Conservation (phyloP, 2,797 vertebrate species). For the Fundulus diaphanus region DNA sequence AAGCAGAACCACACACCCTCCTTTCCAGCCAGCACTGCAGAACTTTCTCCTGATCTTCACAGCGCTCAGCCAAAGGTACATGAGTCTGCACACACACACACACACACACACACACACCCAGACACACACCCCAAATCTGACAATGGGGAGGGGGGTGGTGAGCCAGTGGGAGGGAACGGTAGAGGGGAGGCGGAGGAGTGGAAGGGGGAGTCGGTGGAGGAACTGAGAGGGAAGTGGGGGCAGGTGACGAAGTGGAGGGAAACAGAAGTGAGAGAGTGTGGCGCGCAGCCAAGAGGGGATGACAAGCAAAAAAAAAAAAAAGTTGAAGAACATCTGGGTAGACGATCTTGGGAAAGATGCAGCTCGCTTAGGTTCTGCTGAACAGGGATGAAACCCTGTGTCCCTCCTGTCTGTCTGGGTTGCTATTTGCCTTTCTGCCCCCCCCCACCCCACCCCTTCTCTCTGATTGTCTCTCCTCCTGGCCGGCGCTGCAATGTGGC, state of each 20-base stretch:
- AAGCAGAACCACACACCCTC: slow-evolving; percentile 52
- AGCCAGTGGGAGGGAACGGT: slow-evolving; percentile 10
- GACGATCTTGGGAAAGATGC: slow-evolving; percentile 43
- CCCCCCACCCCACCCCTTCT: slow-evolving; percentile 5
- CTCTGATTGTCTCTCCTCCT: slow-evolving; percentile 49
- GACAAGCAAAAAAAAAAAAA: slow-evolving; percentile 65
- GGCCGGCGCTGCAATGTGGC: slow-evolving; percentile 69
- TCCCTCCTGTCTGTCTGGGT: slow-evolving; percentile 20
- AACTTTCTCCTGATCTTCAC: slow-evolving; percentile 79
- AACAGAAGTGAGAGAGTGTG: slow-evolving; percentile 32
- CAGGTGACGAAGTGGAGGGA: slow-evolving; percentile 40
- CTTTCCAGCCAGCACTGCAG: slow-evolving; percentile 82
- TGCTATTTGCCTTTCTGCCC: slow-evolving; percentile 33
- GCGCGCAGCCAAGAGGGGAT: slow-evolving; percentile 64
- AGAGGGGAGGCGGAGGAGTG: slow-evolving; percentile 40
- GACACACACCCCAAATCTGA: background rate
- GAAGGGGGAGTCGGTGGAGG: slow-evolving; percentile 26
- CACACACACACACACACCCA: background rate
- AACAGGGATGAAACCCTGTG: slow-evolving; percentile 36
- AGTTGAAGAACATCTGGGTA: slow-evolving; percentile 74
- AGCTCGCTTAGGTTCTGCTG: slow-evolving; percentile 41
- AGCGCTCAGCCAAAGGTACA: slow-evolving; percentile 76
- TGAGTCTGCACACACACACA: background rate
- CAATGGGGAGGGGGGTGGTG: slow-evolving; percentile 39
- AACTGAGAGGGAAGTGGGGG: slow-evolving; percentile 8